Evolutionary conservation across 2,888 invertebrate species (phyloP).

Genomic region (Andrena bucephala): DNA sequence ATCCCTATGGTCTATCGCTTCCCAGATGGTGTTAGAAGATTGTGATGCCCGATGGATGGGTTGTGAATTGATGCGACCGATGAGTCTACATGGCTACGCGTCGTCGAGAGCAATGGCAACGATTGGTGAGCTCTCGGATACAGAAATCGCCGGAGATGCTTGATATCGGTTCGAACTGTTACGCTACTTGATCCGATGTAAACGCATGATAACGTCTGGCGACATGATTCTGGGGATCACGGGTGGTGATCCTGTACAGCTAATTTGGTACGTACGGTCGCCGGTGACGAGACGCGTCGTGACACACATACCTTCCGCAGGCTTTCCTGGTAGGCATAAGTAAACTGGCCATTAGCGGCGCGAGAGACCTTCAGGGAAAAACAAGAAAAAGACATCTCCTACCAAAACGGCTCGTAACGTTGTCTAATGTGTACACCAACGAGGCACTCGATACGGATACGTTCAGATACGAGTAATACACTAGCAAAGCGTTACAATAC

Average conservation of each 20-base stretch:
- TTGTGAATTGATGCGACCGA: too few relatives aligned
- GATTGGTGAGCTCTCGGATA: too few relatives aligned
- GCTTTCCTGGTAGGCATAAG: slow-evolving; percentile 90
- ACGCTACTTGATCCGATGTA: too few relatives aligned
- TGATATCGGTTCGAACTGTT: too few relatives aligned
- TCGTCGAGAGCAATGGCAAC: too few relatives aligned
- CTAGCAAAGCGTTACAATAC: slow-evolving; percentile 77
- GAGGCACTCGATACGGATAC: slow-evolving; percentile 75
- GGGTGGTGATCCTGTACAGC: slow-evolving; percentile 56
- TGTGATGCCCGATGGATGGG: too few relatives aligned
- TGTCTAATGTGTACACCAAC: slow-evolving; percentile 77
- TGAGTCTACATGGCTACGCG: too few relatives aligned
- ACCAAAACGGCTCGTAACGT: slow-evolving; percentile 78
- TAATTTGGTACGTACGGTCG: slow-evolving; percentile 77
- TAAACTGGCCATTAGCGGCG: slow-evolving; percentile 88
- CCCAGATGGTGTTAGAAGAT: too few relatives aligned
- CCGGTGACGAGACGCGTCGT: slow-evolving; percentile 69
- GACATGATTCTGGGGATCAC: slow-evolving; percentile 52
- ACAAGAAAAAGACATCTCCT: slow-evolving; percentile 82
- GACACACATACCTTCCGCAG: slow-evolving; percentile 84
- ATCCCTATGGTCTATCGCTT: too few relatives aligned
- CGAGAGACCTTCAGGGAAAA: slow-evolving; percentile 89
- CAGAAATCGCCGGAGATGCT: too few relatives aligned
- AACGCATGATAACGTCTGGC: too few relatives aligned
- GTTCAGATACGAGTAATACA: slow-evolving; percentile 46